These are phyloP conservation scores for Passer montanus DNA, from an alignment of 2,113 vertebrate species.

Conservation along the genomic window DNA sequence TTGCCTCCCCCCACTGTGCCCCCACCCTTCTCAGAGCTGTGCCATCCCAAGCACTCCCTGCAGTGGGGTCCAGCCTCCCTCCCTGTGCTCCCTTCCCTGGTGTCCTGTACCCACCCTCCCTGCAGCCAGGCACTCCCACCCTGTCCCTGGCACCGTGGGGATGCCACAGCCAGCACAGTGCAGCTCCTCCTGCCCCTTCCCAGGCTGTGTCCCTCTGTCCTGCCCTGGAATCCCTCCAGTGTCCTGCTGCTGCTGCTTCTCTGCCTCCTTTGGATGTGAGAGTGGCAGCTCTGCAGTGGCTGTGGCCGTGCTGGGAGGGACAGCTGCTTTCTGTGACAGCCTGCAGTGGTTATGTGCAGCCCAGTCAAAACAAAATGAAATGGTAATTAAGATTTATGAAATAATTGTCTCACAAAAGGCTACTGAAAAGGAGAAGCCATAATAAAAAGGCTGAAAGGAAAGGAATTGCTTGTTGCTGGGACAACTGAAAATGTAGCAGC, in stretches of 20 bases:
- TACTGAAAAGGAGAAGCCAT: background rate
- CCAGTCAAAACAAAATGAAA: constrained; percentile 7
- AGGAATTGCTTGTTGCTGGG: background rate
- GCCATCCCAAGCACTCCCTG: background rate
- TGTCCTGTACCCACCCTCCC: background rate
- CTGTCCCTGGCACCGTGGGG: rapidly evolving
- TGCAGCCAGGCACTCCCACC: background rate
- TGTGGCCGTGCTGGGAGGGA: background rate
- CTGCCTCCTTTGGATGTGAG: background rate
- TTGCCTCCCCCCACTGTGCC: rapidly evolving
- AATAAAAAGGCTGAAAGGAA: background rate
- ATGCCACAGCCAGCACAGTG: background rate
- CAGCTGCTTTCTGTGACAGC: background rate
- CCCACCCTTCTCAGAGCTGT: background rate
- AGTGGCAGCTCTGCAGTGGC: background rate
- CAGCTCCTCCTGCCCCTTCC: background rate
- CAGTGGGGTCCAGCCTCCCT: background rate
- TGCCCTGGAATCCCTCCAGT: background rate
- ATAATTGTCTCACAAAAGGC: background rate
- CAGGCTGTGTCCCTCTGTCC: background rate
- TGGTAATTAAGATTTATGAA: background rate
- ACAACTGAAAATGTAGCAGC: background rate
- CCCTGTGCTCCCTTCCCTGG: too few species aligned
- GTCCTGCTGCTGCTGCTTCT: background rate
- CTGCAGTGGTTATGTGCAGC: background rate